Conservation (phyloP, 30 jellyfish, hydroid and myxozoan genomes). For the Turritopsis dohrnii region DNA sequence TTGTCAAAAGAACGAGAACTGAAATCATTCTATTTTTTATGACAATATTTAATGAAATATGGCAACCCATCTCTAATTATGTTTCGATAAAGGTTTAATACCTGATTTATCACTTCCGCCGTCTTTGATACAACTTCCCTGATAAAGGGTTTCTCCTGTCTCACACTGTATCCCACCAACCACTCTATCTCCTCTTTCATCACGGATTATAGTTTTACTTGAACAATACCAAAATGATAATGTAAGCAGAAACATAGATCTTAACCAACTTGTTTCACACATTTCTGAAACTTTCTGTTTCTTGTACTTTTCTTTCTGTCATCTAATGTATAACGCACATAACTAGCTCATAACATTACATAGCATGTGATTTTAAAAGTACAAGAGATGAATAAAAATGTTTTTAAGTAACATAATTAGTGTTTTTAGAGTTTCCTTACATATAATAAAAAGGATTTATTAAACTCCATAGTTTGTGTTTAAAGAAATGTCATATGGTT, state of each 20-base stretch:
- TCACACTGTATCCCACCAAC: background rate
- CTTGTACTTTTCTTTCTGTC: background rate
- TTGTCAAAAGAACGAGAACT: too few relatives aligned
- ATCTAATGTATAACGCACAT: background rate
- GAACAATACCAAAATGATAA: background rate
- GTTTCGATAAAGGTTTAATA: background rate
- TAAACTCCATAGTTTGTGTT: too few relatives aligned
- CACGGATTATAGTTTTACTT: background rate
- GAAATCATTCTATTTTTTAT: too few relatives aligned
- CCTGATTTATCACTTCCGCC: background rate
- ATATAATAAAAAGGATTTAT: too few relatives aligned
- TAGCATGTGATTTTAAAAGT: background rate
- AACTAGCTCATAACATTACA: background rate
- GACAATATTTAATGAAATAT: background rate
- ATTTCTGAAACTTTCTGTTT: background rate
- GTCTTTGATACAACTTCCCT: background rate
- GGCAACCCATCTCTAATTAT: background rate
- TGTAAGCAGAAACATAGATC: background rate
- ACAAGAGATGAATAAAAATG: background rate
- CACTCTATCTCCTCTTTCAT: background rate
- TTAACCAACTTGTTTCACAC: background rate
- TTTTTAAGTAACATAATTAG: too few relatives aligned
- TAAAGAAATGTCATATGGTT: background rate
- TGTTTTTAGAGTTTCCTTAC: background rate
- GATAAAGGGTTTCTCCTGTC: background rate